Evolutionary conservation across 2,888 invertebrate genomes (phyloP).

Genomic region (Thymelicus sylvestris): DNA sequence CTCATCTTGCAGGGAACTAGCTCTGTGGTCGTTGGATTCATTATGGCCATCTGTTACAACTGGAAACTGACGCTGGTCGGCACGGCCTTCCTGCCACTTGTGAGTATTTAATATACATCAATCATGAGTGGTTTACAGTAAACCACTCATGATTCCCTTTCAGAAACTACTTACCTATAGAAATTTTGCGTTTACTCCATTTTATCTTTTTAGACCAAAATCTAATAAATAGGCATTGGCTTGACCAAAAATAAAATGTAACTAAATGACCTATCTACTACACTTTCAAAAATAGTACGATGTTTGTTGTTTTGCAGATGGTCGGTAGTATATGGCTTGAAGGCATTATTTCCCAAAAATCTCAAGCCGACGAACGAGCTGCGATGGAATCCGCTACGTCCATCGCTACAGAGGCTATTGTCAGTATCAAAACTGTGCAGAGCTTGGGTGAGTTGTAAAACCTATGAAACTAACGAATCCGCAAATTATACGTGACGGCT

Average conservation of each 20-base stretch:
- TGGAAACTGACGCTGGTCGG: conserved; percentile 87
- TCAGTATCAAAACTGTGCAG: conserved; percentile 87
- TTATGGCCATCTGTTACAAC: conserved; percentile 83
- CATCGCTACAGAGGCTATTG: conserved; percentile 87
- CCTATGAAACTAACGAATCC: neutral
- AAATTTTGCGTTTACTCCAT: no score
- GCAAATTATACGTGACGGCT: no score
- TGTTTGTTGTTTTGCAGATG: conserved; percentile 73
- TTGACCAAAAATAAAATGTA: no score
- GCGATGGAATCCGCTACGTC: conserved; percentile 87
- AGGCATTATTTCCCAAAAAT: conserved; percentile 84
- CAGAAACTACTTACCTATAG: no score
- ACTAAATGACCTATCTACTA: no score
- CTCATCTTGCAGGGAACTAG: conserved; percentile 86
- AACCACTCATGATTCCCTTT: no score
- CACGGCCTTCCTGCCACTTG: conserved; percentile 84
- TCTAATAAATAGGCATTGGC: no score
- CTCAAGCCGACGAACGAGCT: conserved; percentile 84
- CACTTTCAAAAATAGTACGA: no score
- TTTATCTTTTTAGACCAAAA: no score
- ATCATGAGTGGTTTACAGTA: neutral
- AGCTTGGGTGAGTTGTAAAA: conserved; percentile 77
- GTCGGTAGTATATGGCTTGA: conserved; percentile 86
- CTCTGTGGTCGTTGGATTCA: conserved; percentile 84
- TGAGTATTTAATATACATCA: conserved; percentile 60